Evolutionary conservation across 1,140 invertebrate species (phyloP), one percentile per base, ranked within the genome.

Genomic region (Nomia melanderi): DNA sequence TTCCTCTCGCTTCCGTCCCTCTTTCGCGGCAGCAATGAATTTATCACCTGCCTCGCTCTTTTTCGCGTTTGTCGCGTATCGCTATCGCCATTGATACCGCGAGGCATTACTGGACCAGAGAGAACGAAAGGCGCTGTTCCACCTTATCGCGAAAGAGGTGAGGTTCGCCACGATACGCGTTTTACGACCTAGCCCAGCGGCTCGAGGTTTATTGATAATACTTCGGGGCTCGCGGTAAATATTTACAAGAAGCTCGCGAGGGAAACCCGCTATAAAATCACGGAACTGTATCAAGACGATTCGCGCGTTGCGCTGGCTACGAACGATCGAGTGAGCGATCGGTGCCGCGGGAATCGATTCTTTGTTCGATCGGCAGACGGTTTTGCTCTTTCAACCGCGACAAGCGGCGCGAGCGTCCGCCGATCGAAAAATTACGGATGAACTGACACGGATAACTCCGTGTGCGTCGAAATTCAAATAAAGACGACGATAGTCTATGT

Each of bases 81-180:
- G 36, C n/a, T 41, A 44, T 29, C 53, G 0, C n/a, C 7, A 20
- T n/a, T 33, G 56, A 72, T 62, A 72, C 36, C 31, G 25, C 8
- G 29, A 11, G 4, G 2, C 39, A 2, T 27, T 47, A 31, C 11
- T 71, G 23, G 2, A 33, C 27, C 23, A 33, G 39, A 2, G 27
- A 11, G 4, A 6, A 25, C n/a, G 12, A 31, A 20, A 50, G 20
- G 20, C 4, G 5, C 3, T 47, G 62, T 60, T 56, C 56, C 36
- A 53, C 17, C 59, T 72, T 63, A 63, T 72, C 70, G n/a, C n/a
- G 44, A 63, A 63, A 63, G 50, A 53, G 57, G 23, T 7, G 41
- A 72, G 57, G 59, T 17, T 50, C 25, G 12, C 47, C 20, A 17
- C 47, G 20, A 20, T 17, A 7, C n/a, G 23, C 20, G 31, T 2